phyloP scores from a whole-genome alignment of 64 coral and sea anemone genomes.

The Orbicella faveolata region DNA sequence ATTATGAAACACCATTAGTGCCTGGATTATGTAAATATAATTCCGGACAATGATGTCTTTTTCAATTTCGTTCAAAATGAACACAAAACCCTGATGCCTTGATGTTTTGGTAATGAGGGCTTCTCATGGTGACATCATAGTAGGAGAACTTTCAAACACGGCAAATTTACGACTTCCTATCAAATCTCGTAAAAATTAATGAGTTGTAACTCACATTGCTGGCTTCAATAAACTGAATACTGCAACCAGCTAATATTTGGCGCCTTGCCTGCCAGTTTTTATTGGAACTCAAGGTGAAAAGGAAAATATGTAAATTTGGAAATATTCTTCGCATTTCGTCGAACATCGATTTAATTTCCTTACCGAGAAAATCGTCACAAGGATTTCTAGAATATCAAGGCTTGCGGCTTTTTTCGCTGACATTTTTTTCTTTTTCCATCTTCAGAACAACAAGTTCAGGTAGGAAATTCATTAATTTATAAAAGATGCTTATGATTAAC shows the following conservation, averaged over 20 bases:
- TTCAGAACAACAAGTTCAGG: too few species aligned
- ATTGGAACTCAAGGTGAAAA: background rate
- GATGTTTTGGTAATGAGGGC: background rate
- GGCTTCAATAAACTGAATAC: background rate
- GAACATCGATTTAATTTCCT: background rate
- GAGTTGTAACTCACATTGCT: background rate
- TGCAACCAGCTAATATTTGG: conserved; percentile 14
- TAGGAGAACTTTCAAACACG: background rate
- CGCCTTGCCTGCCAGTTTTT: background rate
- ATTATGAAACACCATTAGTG: background rate
- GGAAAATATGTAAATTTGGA: background rate
- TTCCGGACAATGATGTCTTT: background rate
- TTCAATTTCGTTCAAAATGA: background rate
- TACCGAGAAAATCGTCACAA: background rate
- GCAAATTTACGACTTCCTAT: background rate
- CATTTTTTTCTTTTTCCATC: too few species aligned
- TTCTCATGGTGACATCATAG: background rate
- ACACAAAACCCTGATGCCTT: background rate
- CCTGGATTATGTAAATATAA: background rate
- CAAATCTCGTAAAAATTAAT: conserved; percentile 21
- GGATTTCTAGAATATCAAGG: too few species aligned
- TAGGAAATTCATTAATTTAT: too few species aligned
- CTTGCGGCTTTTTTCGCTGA: too few species aligned
- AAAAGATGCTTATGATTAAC: too few species aligned
- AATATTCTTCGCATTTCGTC: background rate